Conservation (phyloP, 2,113 vertebrate species). For the Prunella himalayana region DNA sequence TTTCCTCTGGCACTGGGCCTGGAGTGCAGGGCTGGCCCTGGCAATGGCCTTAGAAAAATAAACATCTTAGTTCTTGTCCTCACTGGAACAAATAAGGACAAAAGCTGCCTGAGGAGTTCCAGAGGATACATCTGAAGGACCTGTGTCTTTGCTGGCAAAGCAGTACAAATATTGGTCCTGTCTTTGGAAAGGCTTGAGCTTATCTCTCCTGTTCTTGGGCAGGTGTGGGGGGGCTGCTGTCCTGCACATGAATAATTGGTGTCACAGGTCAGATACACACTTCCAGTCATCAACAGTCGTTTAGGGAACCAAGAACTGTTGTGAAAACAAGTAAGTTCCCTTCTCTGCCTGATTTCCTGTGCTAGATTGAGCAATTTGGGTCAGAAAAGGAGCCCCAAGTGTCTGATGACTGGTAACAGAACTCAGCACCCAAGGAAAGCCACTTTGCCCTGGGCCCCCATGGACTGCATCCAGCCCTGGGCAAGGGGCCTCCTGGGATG, state of each 20-base stretch:
- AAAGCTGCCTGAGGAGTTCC: background rate
- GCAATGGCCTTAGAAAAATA: background rate
- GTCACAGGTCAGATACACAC: background rate
- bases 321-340: conserved; percentile 23
- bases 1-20: background rate
- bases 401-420: background rate
- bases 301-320: conserved; percentile 23
- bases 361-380: conserved; percentile 23
- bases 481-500: background rate
- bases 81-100: background rate
- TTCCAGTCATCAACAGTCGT: background rate
- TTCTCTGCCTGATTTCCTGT: conserved; percentile 2
- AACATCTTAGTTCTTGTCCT: background rate
- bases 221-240: background rate
- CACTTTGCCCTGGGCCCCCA: background rate
- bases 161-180: background rate
- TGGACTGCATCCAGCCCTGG: background rate
- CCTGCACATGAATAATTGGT: background rate
- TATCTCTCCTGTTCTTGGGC: fast-evolving
- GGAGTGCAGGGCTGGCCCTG: background rate
- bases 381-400: background rate
- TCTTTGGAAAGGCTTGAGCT: background rate
- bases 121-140: background rate
- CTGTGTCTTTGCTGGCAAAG: background rate
- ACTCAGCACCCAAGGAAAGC: background rate